Evolutionary conservation across 2,888 invertebrate genomes (phyloP), one percentile per base, ranked within the genome.

Genomic region (Hydroisotoma schaefferi): DNA sequence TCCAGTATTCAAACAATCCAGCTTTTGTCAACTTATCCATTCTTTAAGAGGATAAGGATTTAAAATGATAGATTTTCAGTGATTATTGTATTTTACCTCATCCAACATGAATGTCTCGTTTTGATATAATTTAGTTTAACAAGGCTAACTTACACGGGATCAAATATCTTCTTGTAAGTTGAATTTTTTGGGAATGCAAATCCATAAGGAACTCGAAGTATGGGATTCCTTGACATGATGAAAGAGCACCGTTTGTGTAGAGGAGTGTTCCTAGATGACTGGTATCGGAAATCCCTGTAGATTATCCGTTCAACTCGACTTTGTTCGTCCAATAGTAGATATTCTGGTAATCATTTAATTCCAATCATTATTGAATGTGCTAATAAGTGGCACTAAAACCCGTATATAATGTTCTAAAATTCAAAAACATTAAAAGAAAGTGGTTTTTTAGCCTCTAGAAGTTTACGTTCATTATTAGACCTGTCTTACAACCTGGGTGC

Each of bases 161-260:
- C 85, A 72, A 90, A 87, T 1, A 85, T 75, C 1, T 74, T 73
- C 57, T 80, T 80, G 67, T 86, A 79, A 25, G 80, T 80, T 54
- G 87, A 87, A 18, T 82, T 79, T 2, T 77, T 78, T 0, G 84
- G 84, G 75, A 85, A 91, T 0, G 84, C 88, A 73, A 91, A 90
- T 0, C 86, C 86, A 61, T 88, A 82, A 23, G 83, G 81, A 67
- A 82, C 82, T 38, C 80, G 81, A 73, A 87, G 81, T 67, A 89
- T 85, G 0, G 84, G 77, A 47, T 84, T 81, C 20, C 85, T 85
- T 6, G 88, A 87, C 54, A 87, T 82, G 0, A 90, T 90, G 74
- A 85, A 90, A 0, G 86, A 85, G 74, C 91, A 91, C 54, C 88
- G 81, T 0, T 84, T 77, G 12, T 79, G 78, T 74, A 89, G 87